Percentiles rank a stretch among this genome's conserved stretches.
Conservation (phyloP, 2,888 invertebrate species). For the Nomada fucata region DNA sequence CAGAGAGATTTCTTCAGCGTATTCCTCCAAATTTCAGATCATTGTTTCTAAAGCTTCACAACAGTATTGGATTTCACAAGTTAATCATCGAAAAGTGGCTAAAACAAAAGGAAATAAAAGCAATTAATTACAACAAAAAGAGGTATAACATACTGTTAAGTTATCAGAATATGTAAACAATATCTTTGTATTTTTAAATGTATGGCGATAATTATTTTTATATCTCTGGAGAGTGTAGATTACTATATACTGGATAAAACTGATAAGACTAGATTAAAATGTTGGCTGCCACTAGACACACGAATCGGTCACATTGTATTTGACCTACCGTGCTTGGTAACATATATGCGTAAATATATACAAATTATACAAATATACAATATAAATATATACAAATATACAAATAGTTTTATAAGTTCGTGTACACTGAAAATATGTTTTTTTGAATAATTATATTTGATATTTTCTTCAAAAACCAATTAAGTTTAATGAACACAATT, state of each 20-base stretch:
- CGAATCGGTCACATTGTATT: too few species aligned
- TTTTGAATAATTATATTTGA: background rate
- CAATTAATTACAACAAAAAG: background rate
- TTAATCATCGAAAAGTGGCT: background rate
- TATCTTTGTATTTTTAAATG: background rate
- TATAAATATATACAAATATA: too few species aligned
- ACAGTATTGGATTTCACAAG: constrained; percentile 7
- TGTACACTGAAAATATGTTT: background rate
- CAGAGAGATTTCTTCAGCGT: constrained; percentile 75
- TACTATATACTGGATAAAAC: background rate
- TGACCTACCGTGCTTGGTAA: too few species aligned
- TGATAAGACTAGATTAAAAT: constrained; percentile 5
- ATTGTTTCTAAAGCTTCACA: constrained; percentile 55
- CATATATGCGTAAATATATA: too few species aligned
- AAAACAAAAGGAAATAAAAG: background rate
- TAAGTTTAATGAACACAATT: too few species aligned
- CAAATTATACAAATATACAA: too few species aligned
- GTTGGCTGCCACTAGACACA: too few species aligned
- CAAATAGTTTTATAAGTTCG: too few species aligned
- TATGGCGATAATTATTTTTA: background rate
- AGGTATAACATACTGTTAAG: background rate
- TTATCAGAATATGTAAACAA: background rate
- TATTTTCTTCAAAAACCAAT: background rate
- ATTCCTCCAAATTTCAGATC: constrained; percentile 76
- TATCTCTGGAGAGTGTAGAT: background rate